These are phyloP conservation scores for Sebastes fasciatus DNA, from an alignment of 2,113 vertebrate species.

Conservation along the genomic window DNA sequence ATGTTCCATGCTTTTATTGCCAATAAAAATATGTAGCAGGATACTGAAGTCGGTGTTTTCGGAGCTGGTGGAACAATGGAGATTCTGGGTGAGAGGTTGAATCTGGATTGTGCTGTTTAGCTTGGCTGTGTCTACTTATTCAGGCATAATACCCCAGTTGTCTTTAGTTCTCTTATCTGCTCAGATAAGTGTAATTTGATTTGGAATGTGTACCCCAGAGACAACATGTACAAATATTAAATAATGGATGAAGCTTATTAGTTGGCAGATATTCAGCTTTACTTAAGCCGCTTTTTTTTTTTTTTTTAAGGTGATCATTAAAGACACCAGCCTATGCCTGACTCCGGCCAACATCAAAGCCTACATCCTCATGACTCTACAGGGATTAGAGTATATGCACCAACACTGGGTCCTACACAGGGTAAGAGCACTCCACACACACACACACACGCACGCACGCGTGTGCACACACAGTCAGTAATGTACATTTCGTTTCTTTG, in stretches of 20 bases:
- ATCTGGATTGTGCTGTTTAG: constrained; percentile 3
- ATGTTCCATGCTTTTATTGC: constrained; percentile 7
- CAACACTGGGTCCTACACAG: constrained; percentile 97
- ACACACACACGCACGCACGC: neutral
- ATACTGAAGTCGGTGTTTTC: neutral
- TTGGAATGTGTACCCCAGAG: neutral
- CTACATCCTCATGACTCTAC: constrained; percentile 97
- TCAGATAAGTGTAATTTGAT: constrained; percentile 5
- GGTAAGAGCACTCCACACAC: constrained; percentile 83
- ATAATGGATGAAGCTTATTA: constrained; percentile 9
- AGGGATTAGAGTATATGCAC: constrained; percentile 97
- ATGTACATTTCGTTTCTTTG: constrained; percentile 16
- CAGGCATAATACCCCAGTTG: neutral
- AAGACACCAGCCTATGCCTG: constrained; percentile 95
- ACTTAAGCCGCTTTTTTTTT: constrained; percentile 3
- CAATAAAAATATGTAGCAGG: neutral
- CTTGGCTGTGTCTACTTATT: constrained; percentile 4
- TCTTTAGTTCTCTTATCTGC: neutral
- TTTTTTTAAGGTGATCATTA: constrained; percentile 93
- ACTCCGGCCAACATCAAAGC: constrained; percentile 98
- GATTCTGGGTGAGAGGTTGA: constrained; percentile 11
- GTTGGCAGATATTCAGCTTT: neutral
- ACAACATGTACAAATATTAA: neutral
- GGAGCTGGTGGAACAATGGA: neutral
- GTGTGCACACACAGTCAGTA: neutral